phyloP scores from a whole-genome alignment of 2,113 vertebrate species.

The Planiliza haematocheilus region DNA sequence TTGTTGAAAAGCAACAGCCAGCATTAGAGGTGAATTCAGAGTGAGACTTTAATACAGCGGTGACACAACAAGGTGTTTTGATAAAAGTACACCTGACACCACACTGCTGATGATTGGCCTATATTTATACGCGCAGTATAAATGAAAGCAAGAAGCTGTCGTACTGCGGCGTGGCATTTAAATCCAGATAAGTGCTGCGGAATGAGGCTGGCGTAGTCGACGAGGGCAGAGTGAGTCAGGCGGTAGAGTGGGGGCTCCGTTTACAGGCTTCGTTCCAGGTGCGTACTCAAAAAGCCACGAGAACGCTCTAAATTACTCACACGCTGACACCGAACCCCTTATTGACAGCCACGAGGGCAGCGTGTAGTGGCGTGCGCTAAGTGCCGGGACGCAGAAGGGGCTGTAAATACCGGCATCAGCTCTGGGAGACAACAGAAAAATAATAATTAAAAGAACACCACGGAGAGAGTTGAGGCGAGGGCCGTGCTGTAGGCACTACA shows the following conservation, averaged over 20 bases:
- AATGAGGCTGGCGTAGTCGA: slow-evolving; percentile 43
- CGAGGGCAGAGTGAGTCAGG: slow-evolving; percentile 54
- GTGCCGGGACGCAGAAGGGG: slow-evolving; percentile 18
- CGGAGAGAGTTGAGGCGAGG: not conserved
- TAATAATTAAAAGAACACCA: not conserved
- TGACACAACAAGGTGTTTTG: not conserved
- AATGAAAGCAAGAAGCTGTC: slow-evolving; percentile 20
- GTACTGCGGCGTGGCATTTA: slow-evolving; percentile 41
- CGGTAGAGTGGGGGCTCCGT: slow-evolving; percentile 53
- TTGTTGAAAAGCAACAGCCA: too few species aligned
- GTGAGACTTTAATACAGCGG: not conserved
- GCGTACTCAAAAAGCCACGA: slow-evolving; percentile 52
- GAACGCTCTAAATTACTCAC: slow-evolving; percentile 56
- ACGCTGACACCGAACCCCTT: slow-evolving; percentile 49
- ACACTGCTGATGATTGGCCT: not conserved
- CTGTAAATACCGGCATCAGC: slow-evolving; percentile 23
- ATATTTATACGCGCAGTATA: slow-evolving; percentile 8
- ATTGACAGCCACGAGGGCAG: slow-evolving; percentile 39
- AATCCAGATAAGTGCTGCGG: slow-evolving; percentile 50
- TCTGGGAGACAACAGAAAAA: slow-evolving; percentile 11
- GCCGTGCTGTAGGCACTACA: slow-evolving; percentile 1
- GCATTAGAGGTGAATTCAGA: not conserved
- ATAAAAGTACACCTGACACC: slow-evolving; percentile 3
- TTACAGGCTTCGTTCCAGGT: slow-evolving; percentile 66
- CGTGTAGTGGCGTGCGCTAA: slow-evolving; percentile 36